Base-by-base conservation (phyloP, 2,797 vertebrate genomes). In the Eospalax fontanierii region DNA sequence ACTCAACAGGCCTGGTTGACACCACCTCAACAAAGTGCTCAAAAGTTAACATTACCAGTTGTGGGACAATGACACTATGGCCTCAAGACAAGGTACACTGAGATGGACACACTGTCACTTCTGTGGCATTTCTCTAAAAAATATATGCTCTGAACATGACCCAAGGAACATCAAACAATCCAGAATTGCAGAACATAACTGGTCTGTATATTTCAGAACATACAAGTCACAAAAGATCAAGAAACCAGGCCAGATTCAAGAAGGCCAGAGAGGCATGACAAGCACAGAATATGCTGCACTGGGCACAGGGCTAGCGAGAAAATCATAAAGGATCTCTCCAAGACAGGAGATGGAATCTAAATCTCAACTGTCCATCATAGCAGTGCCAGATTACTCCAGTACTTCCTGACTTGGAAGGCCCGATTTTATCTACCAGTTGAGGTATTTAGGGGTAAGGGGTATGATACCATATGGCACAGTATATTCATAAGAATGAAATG, bases 51-150 rank as follows among this genome's bases (percentile, higher is more conserved):
- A 43, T 5, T 63, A 22, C 30, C 22, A 33, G 38, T 15, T 3
- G 26, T 0, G 12, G 65, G 40, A 30, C 26, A 30, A n/a, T 6
- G 0, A 59, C 28, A 15, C 12, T 33, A 18, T 0, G 10, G 12
- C 57, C 50, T 76, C 50, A 54, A 50, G 30, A n/a, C 2, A 68
- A 0, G 0, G 38, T 11, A 43, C n/a, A 10, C 43, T 15, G 33
- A 76, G 28, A 46, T 0, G 0, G 24, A 46, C 38, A 43, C 22
- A 14, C 2, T 2, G 1, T n/a, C 74, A 50, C 28, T 54, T 40
- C 86, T 6, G 22, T 5, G 70, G 18, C 15, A 38, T 3, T 81
- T 83, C 74, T 83, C 75, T 90, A 87, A 71, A 22, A 80, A n/a
- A 35, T 0, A 26, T 66, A 26, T 1, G 6, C 73, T 38, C 50